Base-by-base conservation (phyloP, 1,140 invertebrate genomes). In the Heliconius hermathena region DNA sequence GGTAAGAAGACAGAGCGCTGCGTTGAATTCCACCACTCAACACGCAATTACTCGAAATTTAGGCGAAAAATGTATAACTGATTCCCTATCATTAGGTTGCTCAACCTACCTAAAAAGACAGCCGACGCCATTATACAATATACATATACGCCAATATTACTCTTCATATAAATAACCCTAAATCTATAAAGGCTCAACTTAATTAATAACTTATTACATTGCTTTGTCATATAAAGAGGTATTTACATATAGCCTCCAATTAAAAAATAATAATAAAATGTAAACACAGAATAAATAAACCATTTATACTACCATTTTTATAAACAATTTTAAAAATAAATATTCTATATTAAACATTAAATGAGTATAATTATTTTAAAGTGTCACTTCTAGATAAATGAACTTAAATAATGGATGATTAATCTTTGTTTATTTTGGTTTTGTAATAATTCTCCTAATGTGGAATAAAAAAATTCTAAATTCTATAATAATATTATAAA, bases 201-300 rank as follows among this genome's bases (percentile, higher is more conserved):
- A 82, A 80, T 72, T 77, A 26, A 66, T 66, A 66, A 66, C 60
- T 66, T 66, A 79, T 73, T 29, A 60, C 60, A 66, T 66, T 66
- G 60, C 60, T 66, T 66, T 22, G 60, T 66, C 60, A 66, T 22
- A 66, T 66, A 4, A 66, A 66, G 88, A 91, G 87, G 89, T 92
- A 92, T 93, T 90, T 92, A 92, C 90, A 93, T 80, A 88, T 92
- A 93, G 92, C 92, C 92, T 93, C 91, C 76, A 82, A 77, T 89
- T 88, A 88, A 52, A 89, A 87, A 86, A 88, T 57, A 80, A 78
- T 78, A 80, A 72, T 80, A 87, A 91, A 78, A 91, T 89, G 83
- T 91, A 90, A 88, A 92, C 41, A 92, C 52, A 84, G 76, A 91
- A 93, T 92, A 91, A 93, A 92, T 90, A 92, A 84, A 80, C 60